Base-by-base conservation (phyloP, 2,888 invertebrate species). In the Lycocerus yunnanus region DNA sequence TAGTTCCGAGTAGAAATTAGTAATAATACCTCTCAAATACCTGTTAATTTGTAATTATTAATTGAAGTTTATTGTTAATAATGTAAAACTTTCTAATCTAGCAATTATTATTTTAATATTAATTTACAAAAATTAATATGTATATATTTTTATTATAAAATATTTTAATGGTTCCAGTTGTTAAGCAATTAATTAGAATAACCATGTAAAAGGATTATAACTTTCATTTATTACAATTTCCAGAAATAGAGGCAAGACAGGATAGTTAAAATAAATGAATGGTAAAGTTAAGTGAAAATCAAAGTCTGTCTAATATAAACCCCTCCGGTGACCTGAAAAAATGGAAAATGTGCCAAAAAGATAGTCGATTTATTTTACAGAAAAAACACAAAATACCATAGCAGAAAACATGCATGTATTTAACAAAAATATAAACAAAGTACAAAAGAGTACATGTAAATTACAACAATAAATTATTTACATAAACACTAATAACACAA, bases 321-420 rank as follows among this genome's bases (percentile, higher is more conserved):
- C 90, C 86, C 90, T 89, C 87, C 90, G 90, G 88, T 90, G 90
- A 88, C 90, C 90, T 91, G 90, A 88, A 90, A 87, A 90, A 89
- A 88, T 88, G 89, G 87, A 89, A 86, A 88, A 84, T 88, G 87
- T 82, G 81, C 82, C 81, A 80, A 82, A 27, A 79, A 79, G 80
- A 78, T 70, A 78, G 76, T 72, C 76, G 74, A 75, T 61, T 58
- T 20, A 78, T 70, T 72, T 77, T 75, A 86, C 75, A 79, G 78
- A 83, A 78, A 81, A 63, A 80, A 80, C 81, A 81, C 80, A 81
- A 81, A 81, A 80, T 78, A 78, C 75, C 73, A 77, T 68, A 79
- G 80, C 67, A 75, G 75, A 76, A 76, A 67, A 76, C 81, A 80
- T 80, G 80, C 81, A 79, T 80, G 75, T 80, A 80, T 81, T 81